These are phyloP conservation scores for Cephus nigrinus DNA, from an alignment of 2,888 invertebrate species.

Conservation along the genomic window DNA sequence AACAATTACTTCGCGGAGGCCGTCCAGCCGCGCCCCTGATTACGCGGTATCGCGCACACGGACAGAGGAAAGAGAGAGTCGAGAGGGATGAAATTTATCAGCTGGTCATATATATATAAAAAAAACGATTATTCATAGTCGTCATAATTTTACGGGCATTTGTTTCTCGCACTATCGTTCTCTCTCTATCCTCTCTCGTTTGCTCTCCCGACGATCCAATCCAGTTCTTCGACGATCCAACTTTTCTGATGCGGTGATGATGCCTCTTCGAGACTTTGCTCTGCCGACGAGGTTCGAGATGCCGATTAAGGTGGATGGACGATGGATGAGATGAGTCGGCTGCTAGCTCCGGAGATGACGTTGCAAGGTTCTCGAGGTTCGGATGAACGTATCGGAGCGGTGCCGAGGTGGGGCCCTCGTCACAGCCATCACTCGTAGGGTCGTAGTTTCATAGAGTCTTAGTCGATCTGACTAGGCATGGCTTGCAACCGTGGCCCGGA, in stretches of 20 bases:
- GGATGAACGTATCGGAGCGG: constrained; percentile 1
- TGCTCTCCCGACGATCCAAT: constrained; percentile 7
- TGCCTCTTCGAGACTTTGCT: constrained; percentile 4
- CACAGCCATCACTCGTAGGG: not conserved
- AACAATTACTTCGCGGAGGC: too few species aligned
- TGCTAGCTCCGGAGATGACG: constrained; percentile 3
- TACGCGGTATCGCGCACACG: too few species aligned
- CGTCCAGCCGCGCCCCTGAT: too few species aligned
- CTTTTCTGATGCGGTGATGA: constrained; percentile 4
- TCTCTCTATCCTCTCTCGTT: constrained; percentile 18
- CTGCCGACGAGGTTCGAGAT: constrained; percentile 5
- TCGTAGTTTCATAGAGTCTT: too few species aligned
- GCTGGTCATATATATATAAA: too few species aligned
- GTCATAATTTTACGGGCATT: constrained; percentile 29
- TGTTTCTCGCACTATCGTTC: constrained; percentile 22
- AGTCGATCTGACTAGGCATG: too few species aligned
- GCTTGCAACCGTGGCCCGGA: not conserved
- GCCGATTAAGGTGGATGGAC: constrained; percentile 10
- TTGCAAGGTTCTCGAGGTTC: constrained; percentile 7
- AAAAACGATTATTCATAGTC: constrained; percentile 27
- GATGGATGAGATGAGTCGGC: constrained; percentile 10
- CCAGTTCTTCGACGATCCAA: constrained; percentile 12
- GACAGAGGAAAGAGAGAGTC: too few species aligned
- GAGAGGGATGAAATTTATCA: too few species aligned
- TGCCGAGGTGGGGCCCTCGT: not conserved